Evolutionary conservation across 1,140 invertebrate genomes (phyloP).

Genomic region (Macrotrachela quadricornifera): DNA sequence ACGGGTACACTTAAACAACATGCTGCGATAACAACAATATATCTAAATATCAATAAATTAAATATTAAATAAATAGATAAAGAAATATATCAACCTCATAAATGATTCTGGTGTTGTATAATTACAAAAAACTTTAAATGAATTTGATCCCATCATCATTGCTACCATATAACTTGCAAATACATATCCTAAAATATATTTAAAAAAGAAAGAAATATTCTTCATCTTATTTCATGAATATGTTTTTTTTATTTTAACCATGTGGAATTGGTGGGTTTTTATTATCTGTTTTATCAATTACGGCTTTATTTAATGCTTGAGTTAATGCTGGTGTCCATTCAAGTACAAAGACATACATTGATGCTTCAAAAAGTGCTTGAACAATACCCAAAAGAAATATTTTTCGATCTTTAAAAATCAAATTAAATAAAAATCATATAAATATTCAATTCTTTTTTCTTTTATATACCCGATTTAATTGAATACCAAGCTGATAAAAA

Average conservation of each 20-base stretch:
- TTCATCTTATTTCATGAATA: too few species aligned
- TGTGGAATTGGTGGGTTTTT: background rate
- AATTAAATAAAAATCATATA: too few species aligned
- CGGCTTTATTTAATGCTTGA: conserved; percentile 8
- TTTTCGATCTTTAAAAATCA: conserved; percentile 28
- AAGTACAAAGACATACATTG: conserved; percentile 51
- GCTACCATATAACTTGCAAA: conserved; percentile 35
- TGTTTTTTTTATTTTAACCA: too few species aligned
- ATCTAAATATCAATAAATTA: conserved; percentile 15
- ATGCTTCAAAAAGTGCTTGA: conserved; percentile 46
- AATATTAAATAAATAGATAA: background rate
- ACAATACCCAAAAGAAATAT: conserved; percentile 40
- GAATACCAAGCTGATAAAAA: conserved; percentile 23
- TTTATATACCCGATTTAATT: conserved; percentile 23
- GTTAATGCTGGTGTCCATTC: conserved; percentile 47
- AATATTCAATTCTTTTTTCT: conserved; percentile 5
- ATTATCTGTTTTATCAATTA: background rate
- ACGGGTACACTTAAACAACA: conserved; percentile 21
- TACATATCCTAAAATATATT: conserved; percentile 18
- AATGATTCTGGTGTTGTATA: conserved; percentile 27
- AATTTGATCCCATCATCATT: conserved; percentile 44
- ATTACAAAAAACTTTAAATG: conserved; percentile 37
- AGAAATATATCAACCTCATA: conserved; percentile 24
- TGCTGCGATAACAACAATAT: conserved; percentile 21
- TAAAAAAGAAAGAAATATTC: too few species aligned